Base-by-base conservation (phyloP, 2,888 invertebrate genomes). In the Parelbella ahira region DNA sequence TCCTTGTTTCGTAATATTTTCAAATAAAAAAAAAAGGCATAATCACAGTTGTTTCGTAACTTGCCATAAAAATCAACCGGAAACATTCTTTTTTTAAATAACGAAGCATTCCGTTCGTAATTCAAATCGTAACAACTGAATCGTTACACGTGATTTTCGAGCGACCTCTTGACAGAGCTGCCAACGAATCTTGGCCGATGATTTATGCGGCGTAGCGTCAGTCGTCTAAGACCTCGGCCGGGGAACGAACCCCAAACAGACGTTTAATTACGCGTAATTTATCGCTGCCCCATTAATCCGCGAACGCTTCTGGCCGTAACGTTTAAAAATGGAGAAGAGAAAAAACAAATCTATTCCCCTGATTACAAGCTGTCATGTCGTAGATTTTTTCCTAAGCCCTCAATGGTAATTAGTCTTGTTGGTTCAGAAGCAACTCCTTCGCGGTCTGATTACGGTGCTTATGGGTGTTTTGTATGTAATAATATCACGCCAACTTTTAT, bases 341-440 rank as follows among this genome's bases (percentile, higher is more conserved):
- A 64, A 71, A 55, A 49, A 57, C 67, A 72, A 78, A 77, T 77
- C 79, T 77, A 83, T 84, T 76, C 79, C 80, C 82, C 73, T 83
- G 83, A 86, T 86, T 86, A 80, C 86, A 81, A 76, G 84, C 86
- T 84, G 87, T 83, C 87, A 84, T 80, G 73, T 82, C 71, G 80
- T 77, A 67, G 78, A 80, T 79, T 86, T 84, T 20, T 83, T 86
- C 79, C 76, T 80, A 83, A 84, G 70, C 81, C 79, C 74, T 68
- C 76, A 66, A 70, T 75, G 76, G 68, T 82, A 87, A 87, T 86
- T 84, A 83, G 78, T 76, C 79, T 73, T 68, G 75, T 72, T 63
- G 74, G 74, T 73, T 68, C 63, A 55, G 56, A 51, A 54, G 25
- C 15, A 20, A 12, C 6, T 10, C 6, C 10, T 12, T 4, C 3